Evolutionary conservation across 2,113 vertebrate genomes (phyloP).

Genomic region (Penelope pileata): DNA sequence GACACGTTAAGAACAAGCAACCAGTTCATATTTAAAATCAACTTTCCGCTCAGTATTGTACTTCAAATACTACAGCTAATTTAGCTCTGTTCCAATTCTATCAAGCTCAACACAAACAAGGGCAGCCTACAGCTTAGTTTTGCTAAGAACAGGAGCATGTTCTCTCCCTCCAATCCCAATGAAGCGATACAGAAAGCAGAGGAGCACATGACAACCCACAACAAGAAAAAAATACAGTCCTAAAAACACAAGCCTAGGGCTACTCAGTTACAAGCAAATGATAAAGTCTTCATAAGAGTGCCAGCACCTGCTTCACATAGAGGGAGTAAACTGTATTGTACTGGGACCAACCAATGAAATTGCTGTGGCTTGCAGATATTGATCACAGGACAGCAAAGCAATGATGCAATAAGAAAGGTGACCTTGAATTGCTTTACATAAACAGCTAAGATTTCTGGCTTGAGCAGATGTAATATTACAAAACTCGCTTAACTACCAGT

Average conservation of each 20-base stretch:
- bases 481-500: neutral
- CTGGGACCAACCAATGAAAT: neutral
- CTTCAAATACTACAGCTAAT: neutral
- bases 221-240: neutral
- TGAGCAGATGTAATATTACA: neutral
- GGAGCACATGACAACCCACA: too few species aligned
- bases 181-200: neutral
- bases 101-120: neutral
- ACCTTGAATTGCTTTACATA: neutral
- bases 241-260: neutral
- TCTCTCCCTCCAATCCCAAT: neutral
- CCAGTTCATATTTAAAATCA: neutral
- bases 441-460: conserved; percentile 9
- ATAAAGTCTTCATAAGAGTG: neutral
- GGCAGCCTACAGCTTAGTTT: neutral
- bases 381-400: neutral
- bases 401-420: neutral
- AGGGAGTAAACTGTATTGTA: neutral
- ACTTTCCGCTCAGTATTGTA: neutral
- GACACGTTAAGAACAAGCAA: neutral
- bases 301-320: neutral
- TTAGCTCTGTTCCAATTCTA: neutral
- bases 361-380: neutral
- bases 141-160: neutral
- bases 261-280: neutral